Percentiles rank a stretch among this genome's conserved stretches.
Evolutionary conservation across 1,140 invertebrate genomes (phyloP).

Genomic region (Drosophila parvula): DNA sequence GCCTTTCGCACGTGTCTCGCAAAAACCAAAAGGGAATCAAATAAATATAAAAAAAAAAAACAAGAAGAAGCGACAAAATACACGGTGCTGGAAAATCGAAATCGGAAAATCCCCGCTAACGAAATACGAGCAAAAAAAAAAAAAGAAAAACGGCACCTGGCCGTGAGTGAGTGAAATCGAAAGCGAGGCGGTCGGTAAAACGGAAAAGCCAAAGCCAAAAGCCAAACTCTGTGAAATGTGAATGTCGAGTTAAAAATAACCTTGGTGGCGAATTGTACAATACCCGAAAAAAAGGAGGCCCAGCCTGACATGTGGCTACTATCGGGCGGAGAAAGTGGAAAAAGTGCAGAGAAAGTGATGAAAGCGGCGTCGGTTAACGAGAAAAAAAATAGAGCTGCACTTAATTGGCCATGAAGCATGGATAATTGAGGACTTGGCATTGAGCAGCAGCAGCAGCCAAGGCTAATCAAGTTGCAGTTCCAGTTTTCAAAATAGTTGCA

Average conservation of each 20-base stretch:
- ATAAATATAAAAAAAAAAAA: constrained; percentile 16
- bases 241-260: constrained; percentile 57
- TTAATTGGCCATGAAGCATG: constrained; percentile 43
- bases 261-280: constrained; percentile 61
- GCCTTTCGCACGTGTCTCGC: constrained; percentile 61
- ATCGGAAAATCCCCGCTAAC: constrained; percentile 20
- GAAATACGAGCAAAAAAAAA: constrained; percentile 12
- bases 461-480: constrained; percentile 25
- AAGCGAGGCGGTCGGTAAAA: constrained; percentile 17
- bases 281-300: constrained; percentile 13
- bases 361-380: constrained; percentile 17
- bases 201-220: constrained; percentile 15
- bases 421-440: constrained; percentile 45
- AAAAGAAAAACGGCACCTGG: neutral
- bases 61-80: neutral
- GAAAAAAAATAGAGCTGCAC: constrained; percentile 19
- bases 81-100: constrained; percentile 25
- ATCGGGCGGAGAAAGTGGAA: constrained; percentile 27
- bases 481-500: neutral
- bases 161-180: constrained; percentile 41
- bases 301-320: constrained; percentile 24
- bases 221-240: constrained; percentile 53
- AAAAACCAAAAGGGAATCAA: constrained; percentile 6
- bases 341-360: constrained; percentile 10
- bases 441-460: constrained; percentile 33